Evolutionary conservation across 2,797 vertebrate species (phyloP), one percentile per base, ranked within the genome.

Genomic region (Hemibagrus guttatus): DNA sequence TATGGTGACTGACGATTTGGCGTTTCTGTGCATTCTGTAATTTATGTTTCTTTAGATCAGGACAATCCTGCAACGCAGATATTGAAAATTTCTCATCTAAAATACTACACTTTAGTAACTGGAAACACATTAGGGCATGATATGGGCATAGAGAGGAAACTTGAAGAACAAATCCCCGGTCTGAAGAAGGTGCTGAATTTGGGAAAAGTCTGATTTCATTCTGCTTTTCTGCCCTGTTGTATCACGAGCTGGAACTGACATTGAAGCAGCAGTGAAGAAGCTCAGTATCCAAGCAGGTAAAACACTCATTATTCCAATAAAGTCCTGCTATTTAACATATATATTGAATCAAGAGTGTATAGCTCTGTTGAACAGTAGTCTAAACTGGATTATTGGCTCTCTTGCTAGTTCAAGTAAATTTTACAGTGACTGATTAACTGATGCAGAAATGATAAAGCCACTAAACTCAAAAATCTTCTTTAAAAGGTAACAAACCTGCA

Each of bases 281-380:
- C 46, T 89, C n/a, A 78, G 52, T 46, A 14, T 1, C 0, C 9
- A 1, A 46, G n/a, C 88, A 84, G 88, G 75, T 85, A 85, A 31
- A 35, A 17, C 6, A 68, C 2, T 35, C 2, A 68, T 35, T 68
- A 68, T 68, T 68, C 6, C 31, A 35, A 4, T 66, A 61, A 61
- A 61, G 6, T 11, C 4, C 4, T 13, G 13, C 14, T 28, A 39
- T 13, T 66, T 66, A 28, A 28, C 31, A 35, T 19, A 68, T 8
- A 35, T 69, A 6, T 69, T 1, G n/a, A n/a, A 63, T 63, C 26
- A 63, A n/a, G 61, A 12, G n/a, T 12, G 61, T n/a, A n/a, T 63
- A n/a, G 56, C 56, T 58, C 19, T 58, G 56, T 58, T 58, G 4
- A 58, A 21, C 56, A 58, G 56, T 7, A 58, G 56, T 1, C 56